Conservation (phyloP, 2,797 vertebrate genomes). For the Columba guinea region DNA sequence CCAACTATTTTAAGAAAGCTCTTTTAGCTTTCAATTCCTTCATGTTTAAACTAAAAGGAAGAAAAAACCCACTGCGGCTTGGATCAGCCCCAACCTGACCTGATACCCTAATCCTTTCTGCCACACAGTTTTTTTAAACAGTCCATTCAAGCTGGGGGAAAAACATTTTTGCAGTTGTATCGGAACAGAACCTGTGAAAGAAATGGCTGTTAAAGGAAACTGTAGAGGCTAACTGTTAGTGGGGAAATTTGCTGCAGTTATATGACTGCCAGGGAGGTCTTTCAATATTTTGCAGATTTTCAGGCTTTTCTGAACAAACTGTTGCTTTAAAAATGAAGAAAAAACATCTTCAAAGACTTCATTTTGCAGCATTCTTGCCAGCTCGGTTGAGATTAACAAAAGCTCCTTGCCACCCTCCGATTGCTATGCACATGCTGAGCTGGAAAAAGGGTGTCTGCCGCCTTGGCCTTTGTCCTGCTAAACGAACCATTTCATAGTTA, state of each 20-base stretch:
- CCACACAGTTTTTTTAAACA: background rate
- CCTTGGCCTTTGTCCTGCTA: slow-evolving; percentile 72
- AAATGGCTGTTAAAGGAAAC: background rate
- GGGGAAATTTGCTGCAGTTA: background rate
- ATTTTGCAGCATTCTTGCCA: slow-evolving; percentile 62
- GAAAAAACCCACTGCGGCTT: background rate
- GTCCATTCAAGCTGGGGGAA: background rate
- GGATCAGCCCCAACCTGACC: slow-evolving; percentile 25
- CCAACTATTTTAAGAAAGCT: slow-evolving; percentile 14
- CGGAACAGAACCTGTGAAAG: background rate
- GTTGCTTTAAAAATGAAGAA: slow-evolving; percentile 61
- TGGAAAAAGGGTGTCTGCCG: slow-evolving; percentile 56
- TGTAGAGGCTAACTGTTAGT: background rate
- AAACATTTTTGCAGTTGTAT: slow-evolving; percentile 27
- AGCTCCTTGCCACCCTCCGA: slow-evolving; percentile 60
- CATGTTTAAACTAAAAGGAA: background rate
- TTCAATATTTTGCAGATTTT: background rate
- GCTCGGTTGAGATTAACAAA: slow-evolving; percentile 66
- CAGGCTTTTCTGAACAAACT: slow-evolving; percentile 9
- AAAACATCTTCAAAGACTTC: slow-evolving; percentile 64
- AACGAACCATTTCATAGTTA: slow-evolving; percentile 70
- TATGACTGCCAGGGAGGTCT: background rate
- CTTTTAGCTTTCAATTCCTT: slow-evolving; percentile 18
- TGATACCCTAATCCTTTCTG: slow-evolving; percentile 9
- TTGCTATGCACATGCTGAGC: slow-evolving; percentile 63